Evolutionary conservation across 2,113 vertebrate genomes (phyloP).

Genomic region (Cyrtonyx montezumae): DNA sequence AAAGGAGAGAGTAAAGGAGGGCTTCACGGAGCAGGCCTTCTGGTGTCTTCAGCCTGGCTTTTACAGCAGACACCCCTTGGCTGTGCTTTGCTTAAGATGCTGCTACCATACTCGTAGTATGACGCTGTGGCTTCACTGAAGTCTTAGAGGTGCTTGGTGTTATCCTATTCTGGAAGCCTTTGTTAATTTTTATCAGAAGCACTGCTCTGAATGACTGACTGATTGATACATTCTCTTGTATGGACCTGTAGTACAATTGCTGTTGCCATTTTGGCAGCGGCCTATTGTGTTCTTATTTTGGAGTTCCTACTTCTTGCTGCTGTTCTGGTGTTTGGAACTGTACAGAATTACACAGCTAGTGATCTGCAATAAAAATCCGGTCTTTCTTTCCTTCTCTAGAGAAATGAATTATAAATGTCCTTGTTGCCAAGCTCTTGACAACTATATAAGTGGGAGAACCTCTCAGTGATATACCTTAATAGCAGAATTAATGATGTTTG

Average conservation of each 20-base stretch:
- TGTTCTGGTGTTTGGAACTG: not conserved
- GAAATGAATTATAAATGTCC: slow-evolving; percentile 62
- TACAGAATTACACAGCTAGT: slow-evolving; percentile 30
- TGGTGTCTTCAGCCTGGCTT: not conserved
- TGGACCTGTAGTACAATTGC: not conserved
- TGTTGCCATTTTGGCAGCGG: not conserved
- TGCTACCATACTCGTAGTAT: accelerated
- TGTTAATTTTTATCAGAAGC: not conserved
- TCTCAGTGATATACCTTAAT: slow-evolving; percentile 62
- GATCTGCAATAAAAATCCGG: slow-evolving; percentile 49
- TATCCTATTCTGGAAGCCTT: not conserved
- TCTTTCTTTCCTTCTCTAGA: slow-evolving; percentile 46
- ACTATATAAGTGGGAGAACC: slow-evolving; percentile 55
- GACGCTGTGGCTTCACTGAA: not conserved
- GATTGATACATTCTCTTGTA: not conserved
- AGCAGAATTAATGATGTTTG: slow-evolving; percentile 68
- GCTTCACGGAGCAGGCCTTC: not conserved
- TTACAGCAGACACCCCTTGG: not conserved
- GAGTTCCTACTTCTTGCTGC: not conserved
- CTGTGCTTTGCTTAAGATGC: not conserved
- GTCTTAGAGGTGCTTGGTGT: not conserved
- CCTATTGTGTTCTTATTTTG: not conserved
- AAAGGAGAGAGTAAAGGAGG: not conserved
- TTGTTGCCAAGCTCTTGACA: slow-evolving; percentile 64
- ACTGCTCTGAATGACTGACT: not conserved